phyloP scores from a whole-genome alignment of 53 echinoderm and acorn worm genomes.

The Stichopus horrens region DNA sequence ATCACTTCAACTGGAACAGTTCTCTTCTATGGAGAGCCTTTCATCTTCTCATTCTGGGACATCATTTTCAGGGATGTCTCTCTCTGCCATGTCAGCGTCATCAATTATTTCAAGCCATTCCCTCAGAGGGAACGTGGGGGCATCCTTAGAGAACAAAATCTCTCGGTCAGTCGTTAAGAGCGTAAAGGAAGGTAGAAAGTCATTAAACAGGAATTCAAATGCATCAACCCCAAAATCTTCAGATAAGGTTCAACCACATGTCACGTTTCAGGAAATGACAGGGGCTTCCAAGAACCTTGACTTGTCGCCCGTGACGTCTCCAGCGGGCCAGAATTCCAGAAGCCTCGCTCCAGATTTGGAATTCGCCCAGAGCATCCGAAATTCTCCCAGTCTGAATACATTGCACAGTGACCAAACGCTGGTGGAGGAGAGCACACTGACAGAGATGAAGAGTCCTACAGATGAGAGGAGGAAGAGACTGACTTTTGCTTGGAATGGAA shows the following conservation, averaged over 20 bases:
- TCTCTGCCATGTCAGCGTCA: constrained; percentile 83
- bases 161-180: constrained; percentile 58
- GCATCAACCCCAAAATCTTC: constrained; percentile 7
- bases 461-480: constrained; percentile 20
- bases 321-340: constrained; percentile 18
- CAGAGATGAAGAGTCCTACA: neutral
- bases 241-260: neutral
- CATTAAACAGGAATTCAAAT: neutral
- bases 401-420: neutral
- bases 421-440: constrained; percentile 12
- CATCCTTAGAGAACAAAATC: constrained; percentile 51
- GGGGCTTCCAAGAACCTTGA: constrained; percentile 31
- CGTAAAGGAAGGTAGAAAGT: constrained; percentile 58
- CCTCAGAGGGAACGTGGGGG: constrained; percentile 46
- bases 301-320: constrained; percentile 59
- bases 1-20: constrained; percentile 87
- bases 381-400: neutral
- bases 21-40: constrained; percentile 98
- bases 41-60: constrained; percentile 92
- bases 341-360: neutral
- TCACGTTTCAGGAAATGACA: neutral
- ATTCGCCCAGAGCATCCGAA: neutral
- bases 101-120: constrained; percentile 95
- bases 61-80: constrained; percentile 90
- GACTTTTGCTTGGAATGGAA: constrained; percentile 16